Percentiles rank a stretch among this genome's conserved stretches.
Evolutionary conservation across 2,888 invertebrate species (phyloP).

Genomic region (Cheilosia vernalis): DNA sequence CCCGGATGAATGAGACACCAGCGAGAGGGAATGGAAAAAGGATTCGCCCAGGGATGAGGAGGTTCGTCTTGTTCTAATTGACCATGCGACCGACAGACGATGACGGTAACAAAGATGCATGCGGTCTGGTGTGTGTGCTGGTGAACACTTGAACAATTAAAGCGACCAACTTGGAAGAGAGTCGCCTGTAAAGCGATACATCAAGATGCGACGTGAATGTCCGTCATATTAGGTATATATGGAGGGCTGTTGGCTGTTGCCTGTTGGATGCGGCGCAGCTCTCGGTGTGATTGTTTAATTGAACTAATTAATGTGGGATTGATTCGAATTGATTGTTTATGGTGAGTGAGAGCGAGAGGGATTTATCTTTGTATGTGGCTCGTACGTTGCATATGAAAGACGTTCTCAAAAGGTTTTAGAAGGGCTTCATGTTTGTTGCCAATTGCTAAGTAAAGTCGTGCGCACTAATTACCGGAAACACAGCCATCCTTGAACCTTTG

Average conservation of each 20-base stretch:
- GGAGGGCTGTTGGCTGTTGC: no score
- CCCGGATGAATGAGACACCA: constrained; percentile 22
- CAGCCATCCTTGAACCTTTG: no score
- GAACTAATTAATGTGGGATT: constrained; percentile 50
- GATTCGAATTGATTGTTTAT: constrained; percentile 37
- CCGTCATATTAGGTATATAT: constrained; percentile 5
- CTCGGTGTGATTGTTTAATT: constrained; percentile 64
- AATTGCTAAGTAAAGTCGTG: no score
- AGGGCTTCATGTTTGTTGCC: no score
- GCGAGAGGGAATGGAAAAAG: constrained; percentile 9
- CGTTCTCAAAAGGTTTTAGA: no score
- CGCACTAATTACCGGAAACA: no score
- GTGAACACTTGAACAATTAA: constrained; percentile 51
- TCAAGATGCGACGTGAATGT: constrained; percentile 25
- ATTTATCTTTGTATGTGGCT: no score
- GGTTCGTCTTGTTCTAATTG: constrained; percentile 58
- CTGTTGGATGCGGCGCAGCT: constrained; percentile 6
- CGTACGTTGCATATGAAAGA: no score
- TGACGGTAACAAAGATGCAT: constrained; percentile 28
- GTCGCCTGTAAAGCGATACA: neutral
- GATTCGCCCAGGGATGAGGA: constrained; percentile 45
- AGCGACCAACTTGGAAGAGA: constrained; percentile 41
- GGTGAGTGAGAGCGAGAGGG: neutral
- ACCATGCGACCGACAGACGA: constrained; percentile 43
- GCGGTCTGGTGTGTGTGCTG: constrained; percentile 23